phyloP scores from a whole-genome alignment of 2,797 vertebrate genomes.

The Myotis findleyi region DNA sequence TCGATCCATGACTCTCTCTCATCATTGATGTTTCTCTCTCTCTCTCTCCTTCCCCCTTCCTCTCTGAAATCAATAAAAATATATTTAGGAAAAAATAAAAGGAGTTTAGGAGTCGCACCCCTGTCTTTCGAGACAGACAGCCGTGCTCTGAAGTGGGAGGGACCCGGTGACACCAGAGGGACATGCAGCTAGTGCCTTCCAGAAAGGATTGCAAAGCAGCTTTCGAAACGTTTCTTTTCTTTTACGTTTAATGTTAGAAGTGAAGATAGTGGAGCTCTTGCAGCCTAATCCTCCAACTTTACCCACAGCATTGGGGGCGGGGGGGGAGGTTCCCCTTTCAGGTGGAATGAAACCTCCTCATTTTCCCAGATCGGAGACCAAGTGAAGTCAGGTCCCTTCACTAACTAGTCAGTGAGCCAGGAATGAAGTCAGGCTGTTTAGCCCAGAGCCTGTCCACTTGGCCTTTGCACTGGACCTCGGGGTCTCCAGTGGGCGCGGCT shows the following conservation, averaged over 20 bases:
- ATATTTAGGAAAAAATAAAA: too few relatives aligned
- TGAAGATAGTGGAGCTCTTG: neutral
- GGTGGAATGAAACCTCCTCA: neutral
- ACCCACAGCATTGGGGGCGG: neutral
- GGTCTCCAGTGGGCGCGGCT: rapidly evolving
- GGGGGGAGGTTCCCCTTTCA: neutral
- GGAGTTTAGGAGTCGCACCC: neutral
- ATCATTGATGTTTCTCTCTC: too few relatives aligned
- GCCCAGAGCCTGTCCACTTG: neutral
- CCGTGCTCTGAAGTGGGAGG: neutral
- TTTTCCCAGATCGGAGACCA: neutral
- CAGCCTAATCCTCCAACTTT: neutral
- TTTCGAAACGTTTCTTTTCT: neutral
- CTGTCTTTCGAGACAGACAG: too few relatives aligned
- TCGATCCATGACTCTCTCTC: too few relatives aligned
- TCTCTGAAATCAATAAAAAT: too few relatives aligned
- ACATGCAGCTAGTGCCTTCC: neutral
- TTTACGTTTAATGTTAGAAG: neutral
- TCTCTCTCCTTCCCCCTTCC: too few relatives aligned
- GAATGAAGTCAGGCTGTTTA: neutral
- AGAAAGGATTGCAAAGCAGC: neutral
- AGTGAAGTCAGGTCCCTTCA: neutral
- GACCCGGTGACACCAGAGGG: neutral
- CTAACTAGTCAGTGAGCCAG: neutral
- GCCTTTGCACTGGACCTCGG: neutral